Evolutionary conservation across 2,888 invertebrate species (phyloP), one percentile per base, ranked within the genome.

Genomic region (Eilema caniola): DNA sequence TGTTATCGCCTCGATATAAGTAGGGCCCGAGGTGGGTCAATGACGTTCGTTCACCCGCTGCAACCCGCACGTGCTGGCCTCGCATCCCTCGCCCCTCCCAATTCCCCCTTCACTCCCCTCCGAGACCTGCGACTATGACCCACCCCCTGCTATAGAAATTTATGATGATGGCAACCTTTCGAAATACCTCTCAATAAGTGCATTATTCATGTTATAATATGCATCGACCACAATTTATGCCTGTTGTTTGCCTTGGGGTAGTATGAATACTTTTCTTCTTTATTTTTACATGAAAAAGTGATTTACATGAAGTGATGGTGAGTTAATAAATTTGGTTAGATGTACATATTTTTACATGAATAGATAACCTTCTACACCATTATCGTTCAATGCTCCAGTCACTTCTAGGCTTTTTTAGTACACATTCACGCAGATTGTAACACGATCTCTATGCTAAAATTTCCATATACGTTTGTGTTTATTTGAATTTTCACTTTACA

Each of bases 21-120:
- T 93, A 92, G 93, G 90, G 83, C 91, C 87, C 88, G 81, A 94
- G 95, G 89, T 94, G 93, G 95, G 95, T 95, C 95, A 95, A 95
- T 94, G 94, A 93, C 95, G 95, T 93, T 94, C 95, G 89, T 94
- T 93, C 88, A 94, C 94, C 93, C 92, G 89, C 84, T 93, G 93
- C 93, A 93, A 84, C 86, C 90, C 89, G 91, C 93, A 92, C 93
- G 93, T 93, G 93, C 85, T 89, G 92, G 89, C 93, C 92, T 91
- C 92, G 92, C 87, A 85, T 69, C 82, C 83, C 83, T 76, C 80
- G 76, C 73, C 77, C 74, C 72, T 75, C 79, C 65, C 73, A 70
- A 20, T 25, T 37, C 20, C 67, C 61, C 71, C 67, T n/a, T 20
- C 59, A 61, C 37, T 41, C 75, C 75, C 74, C 75, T 67, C 59